Conservation (phyloP, 1,140 invertebrate genomes). For the Bradysia coprophila region DNA sequence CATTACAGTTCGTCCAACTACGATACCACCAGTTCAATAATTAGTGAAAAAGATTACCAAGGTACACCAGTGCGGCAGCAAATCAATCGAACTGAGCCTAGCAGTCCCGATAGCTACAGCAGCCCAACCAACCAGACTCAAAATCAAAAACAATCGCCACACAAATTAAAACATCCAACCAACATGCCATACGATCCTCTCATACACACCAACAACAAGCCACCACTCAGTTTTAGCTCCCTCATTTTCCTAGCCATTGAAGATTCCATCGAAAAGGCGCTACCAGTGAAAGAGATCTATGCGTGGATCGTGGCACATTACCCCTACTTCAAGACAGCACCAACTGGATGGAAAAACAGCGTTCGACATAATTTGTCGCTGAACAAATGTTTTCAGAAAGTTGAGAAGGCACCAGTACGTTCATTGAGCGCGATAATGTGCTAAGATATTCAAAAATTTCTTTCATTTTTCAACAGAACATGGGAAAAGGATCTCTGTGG, state of each 20-base stretch:
- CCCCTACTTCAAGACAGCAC: conserved; percentile 90
- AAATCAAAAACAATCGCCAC: background rate
- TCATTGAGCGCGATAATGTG: too few species aligned
- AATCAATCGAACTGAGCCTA: background rate
- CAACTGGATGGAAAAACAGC: conserved; percentile 96
- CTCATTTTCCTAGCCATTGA: conserved; percentile 97
- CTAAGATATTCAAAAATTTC: conserved; percentile 1
- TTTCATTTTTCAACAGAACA: conserved; percentile 36
- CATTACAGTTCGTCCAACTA: too few species aligned
- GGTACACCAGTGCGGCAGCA: too few species aligned
- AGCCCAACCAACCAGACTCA: background rate
- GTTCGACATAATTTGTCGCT: conserved; percentile 88
- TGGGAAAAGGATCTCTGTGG: conserved; percentile 89
- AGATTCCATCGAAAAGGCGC: conserved; percentile 66
- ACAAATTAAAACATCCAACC: conserved; percentile 29
- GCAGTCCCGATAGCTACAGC: background rate
- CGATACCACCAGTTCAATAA: too few species aligned
- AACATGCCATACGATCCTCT: conserved; percentile 56
- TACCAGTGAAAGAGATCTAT: conserved; percentile 94
- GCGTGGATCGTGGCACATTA: conserved; percentile 95
- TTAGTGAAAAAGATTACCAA: too few species aligned
- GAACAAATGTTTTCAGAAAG: conserved; percentile 95
- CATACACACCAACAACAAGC: conserved; percentile 71
- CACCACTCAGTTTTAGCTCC: conserved; percentile 83
- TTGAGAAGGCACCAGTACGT: conserved; percentile 71